A percentile compares a stretch with the other conserved stretches of the same genome.
These are phyloP conservation scores for Anthophora plumipes DNA, from an alignment of 2,888 invertebrate species.

Conservation along the genomic window DNA sequence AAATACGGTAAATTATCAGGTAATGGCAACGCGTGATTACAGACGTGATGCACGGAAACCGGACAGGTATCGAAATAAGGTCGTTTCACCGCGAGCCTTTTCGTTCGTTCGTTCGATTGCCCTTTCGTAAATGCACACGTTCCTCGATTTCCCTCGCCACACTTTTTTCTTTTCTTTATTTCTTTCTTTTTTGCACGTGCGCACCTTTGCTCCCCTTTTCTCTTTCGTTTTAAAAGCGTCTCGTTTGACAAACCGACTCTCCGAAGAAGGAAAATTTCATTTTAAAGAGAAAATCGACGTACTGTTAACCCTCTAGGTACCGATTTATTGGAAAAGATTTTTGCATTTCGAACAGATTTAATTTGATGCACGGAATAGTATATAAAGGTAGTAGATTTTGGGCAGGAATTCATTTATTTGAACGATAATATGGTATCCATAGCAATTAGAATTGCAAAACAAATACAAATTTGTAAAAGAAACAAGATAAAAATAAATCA, in stretches of 20 bases:
- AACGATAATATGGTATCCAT: too few relatives aligned
- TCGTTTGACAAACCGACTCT: neutral
- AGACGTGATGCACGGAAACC: slow-evolving; percentile 35
- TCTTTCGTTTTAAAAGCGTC: neutral
- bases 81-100: slow-evolving; percentile 36
- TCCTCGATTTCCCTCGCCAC: neutral
- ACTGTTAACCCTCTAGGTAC: too few relatives aligned
- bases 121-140: neutral
- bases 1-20: slow-evolving; percentile 65
- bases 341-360: too few relatives aligned
- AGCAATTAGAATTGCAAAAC: too few relatives aligned
- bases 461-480: too few relatives aligned
- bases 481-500: too few relatives aligned
- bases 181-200: neutral
- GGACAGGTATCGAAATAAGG: slow-evolving; percentile 35
- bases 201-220: neutral
- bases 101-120: slow-evolving; percentile 16
- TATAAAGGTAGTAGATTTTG: too few relatives aligned
- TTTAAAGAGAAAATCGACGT: too few relatives aligned
- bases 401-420: too few relatives aligned
- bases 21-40: slow-evolving; percentile 65
- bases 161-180: neutral
- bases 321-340: too few relatives aligned
- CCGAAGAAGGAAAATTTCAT: too few relatives aligned
- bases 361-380: too few relatives aligned